Evolutionary conservation across 2,797 vertebrate genomes (phyloP), one percentile per base, ranked within the genome.

Genomic region (Sebastes minor): DNA sequence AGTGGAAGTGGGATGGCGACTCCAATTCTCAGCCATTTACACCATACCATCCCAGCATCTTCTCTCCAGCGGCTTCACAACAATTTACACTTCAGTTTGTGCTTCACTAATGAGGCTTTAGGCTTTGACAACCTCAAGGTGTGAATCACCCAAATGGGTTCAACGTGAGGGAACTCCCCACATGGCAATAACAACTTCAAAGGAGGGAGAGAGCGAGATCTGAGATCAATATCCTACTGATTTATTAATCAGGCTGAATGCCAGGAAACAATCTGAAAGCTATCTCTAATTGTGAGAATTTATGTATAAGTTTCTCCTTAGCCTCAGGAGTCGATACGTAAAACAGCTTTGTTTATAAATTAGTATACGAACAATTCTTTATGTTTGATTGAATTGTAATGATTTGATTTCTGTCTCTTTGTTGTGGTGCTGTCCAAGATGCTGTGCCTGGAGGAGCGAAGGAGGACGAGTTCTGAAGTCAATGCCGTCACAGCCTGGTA

Each of bases 81-180:
- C 38, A 42, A 42, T 42, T 42, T 42, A 22, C 49, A 63, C 74
- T 82, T 46, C 2, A 20, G 42, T 77, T 63, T 69, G 22, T 71
- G 33, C 6, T 1, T 77, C 35, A n/a, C 55, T 73, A 69, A 80
- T 71, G 56, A 27, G 35, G 35, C 12, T 35, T 35, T 35, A 35
- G 35, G 35, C 59, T 80, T 65, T 55, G 33, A 70, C 42, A 69
- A 33, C 59, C 27, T 73, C 30, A 52, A 46, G 76, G 69, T 76
- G 46, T 33, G 61, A 60, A 32, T 62, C n/a, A 55, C 53, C 20
- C 42, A 61, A 32, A 25, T 1, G 32, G 59, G 16, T 65, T 60
- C 16, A 46, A 12, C 25, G 38, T 35, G 67, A 75, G 52, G 56
- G 30, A 68, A 66, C 27, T 23, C 49, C 8, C 9, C 52, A 5